Conservation (phyloP, 2,113 vertebrate genomes). For the Columba janthina region DNA sequence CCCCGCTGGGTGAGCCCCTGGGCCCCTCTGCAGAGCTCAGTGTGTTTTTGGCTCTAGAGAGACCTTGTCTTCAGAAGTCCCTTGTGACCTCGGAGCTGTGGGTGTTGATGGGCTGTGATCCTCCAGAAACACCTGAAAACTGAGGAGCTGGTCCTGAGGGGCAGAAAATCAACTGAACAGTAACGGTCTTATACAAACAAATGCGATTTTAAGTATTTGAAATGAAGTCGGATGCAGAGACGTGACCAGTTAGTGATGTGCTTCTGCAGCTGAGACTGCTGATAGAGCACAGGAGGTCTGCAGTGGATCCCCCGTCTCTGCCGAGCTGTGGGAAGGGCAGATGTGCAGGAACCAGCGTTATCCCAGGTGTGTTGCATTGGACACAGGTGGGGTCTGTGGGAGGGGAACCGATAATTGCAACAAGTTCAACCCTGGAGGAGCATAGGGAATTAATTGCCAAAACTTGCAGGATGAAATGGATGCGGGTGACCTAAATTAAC, state of each 20-base stretch:
- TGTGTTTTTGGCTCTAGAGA: neutral
- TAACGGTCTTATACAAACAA: neutral
- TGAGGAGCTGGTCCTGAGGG: neutral
- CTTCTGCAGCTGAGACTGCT: neutral
- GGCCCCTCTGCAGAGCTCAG: neutral
- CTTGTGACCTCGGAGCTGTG: neutral
- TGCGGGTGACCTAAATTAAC: neutral
- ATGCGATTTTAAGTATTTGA: neutral
- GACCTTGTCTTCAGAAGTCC: neutral
- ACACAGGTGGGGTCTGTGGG: neutral
- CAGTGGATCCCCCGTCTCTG: neutral
- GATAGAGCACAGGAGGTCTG: neutral
- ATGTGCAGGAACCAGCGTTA: accelerated
- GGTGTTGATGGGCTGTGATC: neutral
- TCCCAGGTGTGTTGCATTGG: accelerated
- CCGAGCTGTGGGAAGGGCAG: neutral
- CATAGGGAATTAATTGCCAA: neutral
- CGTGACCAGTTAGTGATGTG: no score
- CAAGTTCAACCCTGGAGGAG: neutral
- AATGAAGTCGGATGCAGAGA: neutral
- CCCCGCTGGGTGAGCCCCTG: no score
- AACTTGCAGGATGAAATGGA: neutral
- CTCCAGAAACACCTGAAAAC: neutral
- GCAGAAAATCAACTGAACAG: neutral
- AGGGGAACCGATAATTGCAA: neutral